Evolutionary conservation across 2,113 vertebrate species (phyloP), one percentile per base, ranked within the genome.

Genomic region (Scomber colias): DNA sequence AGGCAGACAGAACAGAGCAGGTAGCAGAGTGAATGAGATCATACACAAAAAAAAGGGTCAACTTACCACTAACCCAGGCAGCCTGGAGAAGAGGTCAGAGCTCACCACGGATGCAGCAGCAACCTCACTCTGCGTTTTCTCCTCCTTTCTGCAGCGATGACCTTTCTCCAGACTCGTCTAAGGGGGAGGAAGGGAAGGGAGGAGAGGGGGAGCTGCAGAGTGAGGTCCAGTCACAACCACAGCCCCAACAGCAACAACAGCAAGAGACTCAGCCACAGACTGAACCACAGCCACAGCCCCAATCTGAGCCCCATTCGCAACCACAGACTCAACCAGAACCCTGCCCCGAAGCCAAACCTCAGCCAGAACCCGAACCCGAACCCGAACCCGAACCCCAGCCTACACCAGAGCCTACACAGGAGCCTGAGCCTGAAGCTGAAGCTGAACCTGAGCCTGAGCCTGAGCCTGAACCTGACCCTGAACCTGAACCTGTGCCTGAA

Each of bases 111-210:
- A 91, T 87, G 87, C 90, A 86, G 92, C 91, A 92, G 91, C 90
- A 85, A 89, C 94, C 92, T 95, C 92, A 94, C 93, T 95, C 94
- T 95, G 93, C 93, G 70, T 95, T 95, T 95, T 95, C 94, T 95
- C 94, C 94, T 95, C 93, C 93, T 95, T 95, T 95, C 94, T 93
- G 92, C 94, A 95, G 94, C 92, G 94, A 95, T 91, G 94, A 95
- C 90, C 90, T 92, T 92, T 87, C 91, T 84, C 86, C 88, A 82
- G 92, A 91, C 57, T 84, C 90, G 31, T 85, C 92, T 89, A 55
- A 87, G 78, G 92, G 92, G 85, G 85, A 96, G 96, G 95, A 95
- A 93, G 92, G 82, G 92, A 92, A 90, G 81, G 94, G 96, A 95
- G 95, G 94, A 89, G 92, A 92, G 94, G 96, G 95, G 87, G 95